Conservation (phyloP, 2,888 invertebrate genomes). For the Ophraella communa region DNA sequence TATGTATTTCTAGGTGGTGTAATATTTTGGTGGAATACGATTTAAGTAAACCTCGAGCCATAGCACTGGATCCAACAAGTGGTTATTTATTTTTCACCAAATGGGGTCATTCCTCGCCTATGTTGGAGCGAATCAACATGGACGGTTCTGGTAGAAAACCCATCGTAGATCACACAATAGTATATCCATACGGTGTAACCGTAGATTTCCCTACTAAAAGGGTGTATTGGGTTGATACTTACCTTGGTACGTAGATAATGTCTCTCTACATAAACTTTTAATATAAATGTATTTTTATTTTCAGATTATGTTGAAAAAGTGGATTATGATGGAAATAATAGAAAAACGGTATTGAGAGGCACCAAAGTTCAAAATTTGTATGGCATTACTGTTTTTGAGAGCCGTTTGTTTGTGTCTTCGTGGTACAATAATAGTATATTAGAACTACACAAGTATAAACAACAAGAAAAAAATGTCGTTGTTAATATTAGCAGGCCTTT, state of each 20-base stretch:
- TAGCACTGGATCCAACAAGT: conserved; percentile 80
- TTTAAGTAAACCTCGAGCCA: conserved; percentile 68
- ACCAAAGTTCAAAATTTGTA: conserved; percentile 70
- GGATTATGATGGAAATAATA: conserved; percentile 75
- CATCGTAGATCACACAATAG: conserved; percentile 73
- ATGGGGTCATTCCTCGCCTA: conserved; percentile 71
- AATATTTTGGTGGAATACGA: conserved; percentile 72
- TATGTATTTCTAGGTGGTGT: conserved; percentile 62
- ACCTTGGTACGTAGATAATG: conserved; percentile 58
- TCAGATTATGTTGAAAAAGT: conserved; percentile 76
- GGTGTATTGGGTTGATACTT: conserved; percentile 83
- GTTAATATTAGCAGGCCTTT: conserved; percentile 67
- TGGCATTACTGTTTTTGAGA: conserved; percentile 77
- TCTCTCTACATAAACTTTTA: background rate
- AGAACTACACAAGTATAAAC: conserved; percentile 66
- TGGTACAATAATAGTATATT: conserved; percentile 73
- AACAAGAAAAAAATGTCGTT: conserved; percentile 50
- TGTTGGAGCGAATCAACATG: conserved; percentile 70
- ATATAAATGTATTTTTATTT: background rate
- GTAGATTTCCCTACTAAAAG: conserved; percentile 74
- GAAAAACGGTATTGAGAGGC: conserved; percentile 65
- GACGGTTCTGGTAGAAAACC: conserved; percentile 68
- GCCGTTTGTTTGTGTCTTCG: conserved; percentile 74
- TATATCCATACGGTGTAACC: conserved; percentile 77
- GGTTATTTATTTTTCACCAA: conserved; percentile 80